Conservation (phyloP, 1,140 invertebrate species). For the Sesamia nonagrioides region DNA sequence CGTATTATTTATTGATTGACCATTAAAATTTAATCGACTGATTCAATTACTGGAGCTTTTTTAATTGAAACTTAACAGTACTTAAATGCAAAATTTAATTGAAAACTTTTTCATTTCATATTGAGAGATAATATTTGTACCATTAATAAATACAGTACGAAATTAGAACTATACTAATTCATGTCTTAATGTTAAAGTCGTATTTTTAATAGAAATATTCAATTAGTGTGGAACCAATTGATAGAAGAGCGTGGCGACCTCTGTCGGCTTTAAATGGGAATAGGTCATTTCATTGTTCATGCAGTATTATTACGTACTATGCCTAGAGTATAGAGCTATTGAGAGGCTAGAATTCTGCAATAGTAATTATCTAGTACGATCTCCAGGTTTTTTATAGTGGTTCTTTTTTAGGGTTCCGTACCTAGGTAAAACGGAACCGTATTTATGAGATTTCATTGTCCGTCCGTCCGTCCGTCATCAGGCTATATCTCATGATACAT, state of each 20-base stretch:
- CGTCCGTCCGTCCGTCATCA: too few species aligned
- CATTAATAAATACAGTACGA: not conserved
- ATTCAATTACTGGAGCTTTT: not conserved
- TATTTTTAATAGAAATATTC: slow-evolving; percentile 9
- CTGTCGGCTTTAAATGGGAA: not conserved
- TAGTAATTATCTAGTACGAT: too few species aligned
- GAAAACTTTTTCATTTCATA: not conserved
- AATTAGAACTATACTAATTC: not conserved
- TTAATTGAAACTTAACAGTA: not conserved
- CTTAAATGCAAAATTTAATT: not conserved
- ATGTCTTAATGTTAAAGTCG: not conserved
- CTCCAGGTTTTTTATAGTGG: too few species aligned
- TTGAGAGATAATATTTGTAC: not conserved
- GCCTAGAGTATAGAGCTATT: not conserved
- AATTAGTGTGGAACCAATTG: slow-evolving; percentile 40
- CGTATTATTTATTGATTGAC: not conserved
- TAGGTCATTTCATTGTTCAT: slow-evolving; percentile 8
- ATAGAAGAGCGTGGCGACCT: slow-evolving; percentile 12
- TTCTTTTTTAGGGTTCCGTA: too few species aligned
- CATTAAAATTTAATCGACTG: not conserved
- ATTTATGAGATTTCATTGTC: too few species aligned
- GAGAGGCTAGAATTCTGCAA: too few species aligned
- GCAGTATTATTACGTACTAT: not conserved
- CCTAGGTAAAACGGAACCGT: too few species aligned
- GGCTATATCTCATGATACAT: too few species aligned